These are phyloP conservation scores for Coenonympha glycerion DNA, from an alignment of 2,888 invertebrate species.

Conservation along the genomic window DNA sequence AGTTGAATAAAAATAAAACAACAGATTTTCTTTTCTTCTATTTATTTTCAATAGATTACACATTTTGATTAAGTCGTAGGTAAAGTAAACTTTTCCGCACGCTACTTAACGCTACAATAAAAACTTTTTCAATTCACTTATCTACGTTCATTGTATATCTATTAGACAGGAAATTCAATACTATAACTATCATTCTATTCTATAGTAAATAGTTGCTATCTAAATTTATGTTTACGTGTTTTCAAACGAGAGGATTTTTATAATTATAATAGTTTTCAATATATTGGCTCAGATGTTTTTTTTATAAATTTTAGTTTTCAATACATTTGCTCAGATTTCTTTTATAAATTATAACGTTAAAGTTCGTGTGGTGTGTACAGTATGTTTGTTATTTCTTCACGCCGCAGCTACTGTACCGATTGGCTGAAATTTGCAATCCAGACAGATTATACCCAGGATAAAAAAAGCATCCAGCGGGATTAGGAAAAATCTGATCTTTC, in stretches of 20 bases:
- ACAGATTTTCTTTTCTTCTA: not conserved
- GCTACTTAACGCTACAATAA: slow-evolving; percentile 11
- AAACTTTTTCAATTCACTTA: slow-evolving; percentile 24
- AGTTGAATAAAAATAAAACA: slow-evolving; percentile 6
- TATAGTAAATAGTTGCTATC: not conserved
- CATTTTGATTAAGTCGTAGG: slow-evolving; percentile 39
- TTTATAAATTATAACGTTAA: too few species aligned
- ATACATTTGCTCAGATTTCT: not conserved
- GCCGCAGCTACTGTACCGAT: too few species aligned
- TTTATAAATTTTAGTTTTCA: too few species aligned
- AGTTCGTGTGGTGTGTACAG: too few species aligned
- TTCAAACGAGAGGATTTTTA: not conserved
- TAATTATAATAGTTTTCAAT: not conserved
- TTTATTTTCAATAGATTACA: not conserved
- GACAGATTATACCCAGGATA: too few species aligned
- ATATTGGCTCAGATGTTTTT: not conserved
- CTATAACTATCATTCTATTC: not conserved
- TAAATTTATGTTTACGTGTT: not conserved
- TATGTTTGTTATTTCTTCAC: too few species aligned
- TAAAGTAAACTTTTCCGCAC: slow-evolving; percentile 22
- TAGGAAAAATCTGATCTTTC: too few species aligned
- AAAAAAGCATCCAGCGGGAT: too few species aligned
- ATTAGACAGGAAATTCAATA: slow-evolving; percentile 12
- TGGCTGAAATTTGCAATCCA: too few species aligned
- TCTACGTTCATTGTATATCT: slow-evolving; percentile 14